These are phyloP conservation scores for Phenganax stokvisi DNA, from an alignment of 92 coral and sea anemone species.

Conservation along the genomic window DNA sequence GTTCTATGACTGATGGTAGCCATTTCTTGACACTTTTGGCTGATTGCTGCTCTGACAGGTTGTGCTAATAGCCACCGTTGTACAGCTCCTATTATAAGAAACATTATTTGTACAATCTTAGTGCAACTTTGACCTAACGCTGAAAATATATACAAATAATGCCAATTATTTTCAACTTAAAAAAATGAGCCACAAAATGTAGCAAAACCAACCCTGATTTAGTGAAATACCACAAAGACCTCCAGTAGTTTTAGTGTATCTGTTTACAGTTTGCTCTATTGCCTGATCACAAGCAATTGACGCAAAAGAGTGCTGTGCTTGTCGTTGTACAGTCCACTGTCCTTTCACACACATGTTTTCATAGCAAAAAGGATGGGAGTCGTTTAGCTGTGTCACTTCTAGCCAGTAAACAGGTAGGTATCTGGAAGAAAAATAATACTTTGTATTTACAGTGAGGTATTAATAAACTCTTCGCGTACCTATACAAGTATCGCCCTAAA, in stretches of 20 bases:
- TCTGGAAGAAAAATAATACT: background rate
- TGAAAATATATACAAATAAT: background rate
- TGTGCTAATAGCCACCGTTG: constrained; percentile 23
- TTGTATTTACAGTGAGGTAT: background rate
- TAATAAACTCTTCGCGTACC: background rate
- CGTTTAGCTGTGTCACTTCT: background rate
- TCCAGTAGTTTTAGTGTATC: constrained; percentile 2
- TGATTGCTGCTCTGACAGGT: constrained; percentile 18
- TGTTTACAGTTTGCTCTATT: constrained; percentile 5
- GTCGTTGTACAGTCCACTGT: constrained; percentile 17
- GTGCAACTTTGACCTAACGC: background rate
- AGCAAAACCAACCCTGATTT: constrained; percentile 15
- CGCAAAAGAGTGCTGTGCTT: background rate
- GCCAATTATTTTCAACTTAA: background rate
- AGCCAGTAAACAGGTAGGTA: constrained; percentile 20
- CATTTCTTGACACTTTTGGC: constrained; percentile 22
- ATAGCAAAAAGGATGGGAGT: constrained; percentile 15
- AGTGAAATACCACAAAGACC: constrained; percentile 30
- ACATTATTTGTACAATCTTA: background rate
- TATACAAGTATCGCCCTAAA: background rate
- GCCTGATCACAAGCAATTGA: constrained; percentile 11
- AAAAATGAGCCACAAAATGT: background rate
- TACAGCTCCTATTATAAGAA: constrained; percentile 11
- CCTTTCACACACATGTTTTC: constrained; percentile 14
- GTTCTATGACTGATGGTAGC: background rate